These are phyloP conservation scores for Porites lobata DNA, from an alignment of 92 coral and sea anemone genomes.

Conservation along the genomic window DNA sequence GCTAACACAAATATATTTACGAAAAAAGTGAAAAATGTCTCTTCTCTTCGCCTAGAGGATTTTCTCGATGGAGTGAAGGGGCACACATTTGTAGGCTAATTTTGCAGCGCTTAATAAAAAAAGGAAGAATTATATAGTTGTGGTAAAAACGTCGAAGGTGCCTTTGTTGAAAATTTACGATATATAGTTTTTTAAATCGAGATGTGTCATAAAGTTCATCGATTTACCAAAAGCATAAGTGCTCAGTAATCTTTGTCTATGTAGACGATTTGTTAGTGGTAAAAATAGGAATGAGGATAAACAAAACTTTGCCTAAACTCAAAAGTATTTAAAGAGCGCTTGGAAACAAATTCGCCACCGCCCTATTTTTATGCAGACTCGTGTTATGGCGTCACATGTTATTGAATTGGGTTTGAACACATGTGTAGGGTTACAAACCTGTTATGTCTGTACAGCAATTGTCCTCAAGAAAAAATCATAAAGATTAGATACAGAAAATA, in stretches of 20 bases:
- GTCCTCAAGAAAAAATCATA: not conserved
- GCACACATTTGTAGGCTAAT: no score
- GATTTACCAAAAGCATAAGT: not conserved
- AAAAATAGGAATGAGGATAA: not conserved
- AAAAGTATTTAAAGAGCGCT: not conserved
- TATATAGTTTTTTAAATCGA: no score
- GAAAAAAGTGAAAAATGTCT: no score
- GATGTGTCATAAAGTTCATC: no score
- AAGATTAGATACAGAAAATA: not conserved
- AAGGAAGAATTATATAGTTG: no score
- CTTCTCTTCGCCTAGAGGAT: no score
- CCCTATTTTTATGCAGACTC: not conserved
- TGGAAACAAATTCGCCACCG: not conserved
- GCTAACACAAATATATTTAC: no score
- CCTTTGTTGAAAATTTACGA: no score
- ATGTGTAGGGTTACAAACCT: not conserved
- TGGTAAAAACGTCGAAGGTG: no score
- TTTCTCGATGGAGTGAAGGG: no score
- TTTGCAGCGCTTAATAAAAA: no score
- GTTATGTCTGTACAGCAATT: slow-evolving; percentile 9
- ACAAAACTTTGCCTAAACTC: not conserved
- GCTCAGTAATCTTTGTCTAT: not conserved
- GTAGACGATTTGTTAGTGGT: not conserved
- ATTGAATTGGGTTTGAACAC: not conserved
- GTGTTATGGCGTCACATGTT: slow-evolving; percentile 9